A percentile compares a stretch with the other conserved stretches of the same genome.
Conservation (phyloP, 2,797 vertebrate species). For the Erethizon dorsatum region DNA sequence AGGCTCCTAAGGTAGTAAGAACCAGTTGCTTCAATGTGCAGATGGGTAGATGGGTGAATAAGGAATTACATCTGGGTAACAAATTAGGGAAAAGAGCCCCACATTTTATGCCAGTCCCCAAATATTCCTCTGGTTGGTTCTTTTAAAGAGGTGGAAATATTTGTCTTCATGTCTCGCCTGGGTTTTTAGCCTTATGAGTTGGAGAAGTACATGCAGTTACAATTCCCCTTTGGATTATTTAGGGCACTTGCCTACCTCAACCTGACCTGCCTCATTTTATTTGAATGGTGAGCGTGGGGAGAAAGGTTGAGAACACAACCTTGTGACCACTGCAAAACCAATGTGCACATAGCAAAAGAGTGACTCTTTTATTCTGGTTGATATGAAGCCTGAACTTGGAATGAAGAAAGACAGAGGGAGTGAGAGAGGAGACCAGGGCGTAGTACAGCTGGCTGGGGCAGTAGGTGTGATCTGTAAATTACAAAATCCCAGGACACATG, state of each 20-base stretch:
- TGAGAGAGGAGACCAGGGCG: not conserved
- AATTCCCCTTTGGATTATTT: not conserved
- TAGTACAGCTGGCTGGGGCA: not conserved
- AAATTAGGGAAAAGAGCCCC: not conserved
- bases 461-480: not conserved
- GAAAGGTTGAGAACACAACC: not conserved
- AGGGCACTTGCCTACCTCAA: not conserved
- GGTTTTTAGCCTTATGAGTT: not conserved
- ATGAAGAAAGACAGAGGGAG: not conserved
- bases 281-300: not conserved
- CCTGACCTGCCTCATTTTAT: not conserved
- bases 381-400: not conserved
- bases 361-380: not conserved
- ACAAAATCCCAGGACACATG: not conserved
- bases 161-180: not conserved
- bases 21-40: not conserved
- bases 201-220: not conserved
- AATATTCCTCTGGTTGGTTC: not conserved
- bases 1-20: not conserved
- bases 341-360: not conserved
- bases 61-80: not conserved
- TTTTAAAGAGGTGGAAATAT: conserved; percentile 8
- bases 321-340: not conserved
- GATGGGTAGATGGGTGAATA: not conserved
- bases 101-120: not conserved